phyloP scores from a whole-genome alignment of 2,888 invertebrate species.

The Sepiola atlantica region DNA sequence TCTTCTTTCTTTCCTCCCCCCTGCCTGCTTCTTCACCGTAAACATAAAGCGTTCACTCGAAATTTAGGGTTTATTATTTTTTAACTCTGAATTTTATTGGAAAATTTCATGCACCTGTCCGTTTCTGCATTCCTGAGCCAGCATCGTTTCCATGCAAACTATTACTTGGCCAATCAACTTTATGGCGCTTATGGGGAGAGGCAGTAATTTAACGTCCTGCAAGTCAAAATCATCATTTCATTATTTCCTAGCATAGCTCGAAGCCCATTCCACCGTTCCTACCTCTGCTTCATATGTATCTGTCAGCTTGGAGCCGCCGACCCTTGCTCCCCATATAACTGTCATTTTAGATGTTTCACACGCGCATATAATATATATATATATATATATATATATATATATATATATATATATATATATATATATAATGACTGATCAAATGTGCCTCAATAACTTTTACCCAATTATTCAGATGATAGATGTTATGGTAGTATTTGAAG shows the following conservation, averaged over 20 bases:
- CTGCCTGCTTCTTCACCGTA: too few relatives aligned
- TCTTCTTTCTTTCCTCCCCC: too few relatives aligned
- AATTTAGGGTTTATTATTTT: not conserved
- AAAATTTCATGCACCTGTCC: not conserved
- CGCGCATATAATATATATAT: too few relatives aligned
- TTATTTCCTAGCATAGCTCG: not conserved
- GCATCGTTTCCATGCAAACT: not conserved
- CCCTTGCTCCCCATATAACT: not conserved
- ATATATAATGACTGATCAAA: not conserved
- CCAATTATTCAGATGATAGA: not conserved
- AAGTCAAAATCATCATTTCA: not conserved
- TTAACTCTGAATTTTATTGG: not conserved
- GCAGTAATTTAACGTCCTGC: not conserved
- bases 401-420: too few relatives aligned
- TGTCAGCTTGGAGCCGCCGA: not conserved
- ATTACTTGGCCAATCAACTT: not conserved
- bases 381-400: too few relatives aligned
- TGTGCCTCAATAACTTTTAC: not conserved
- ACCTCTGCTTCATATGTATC: not conserved
- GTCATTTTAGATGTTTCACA: not conserved
- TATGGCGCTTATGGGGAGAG: not conserved
- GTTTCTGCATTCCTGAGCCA: not conserved
- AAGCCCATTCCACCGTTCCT: not conserved
- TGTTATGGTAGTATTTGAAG: not conserved
- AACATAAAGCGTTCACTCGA: not conserved